Conservation (phyloP, 2,113 vertebrate species). For the Poecilia latipinna region DNA sequence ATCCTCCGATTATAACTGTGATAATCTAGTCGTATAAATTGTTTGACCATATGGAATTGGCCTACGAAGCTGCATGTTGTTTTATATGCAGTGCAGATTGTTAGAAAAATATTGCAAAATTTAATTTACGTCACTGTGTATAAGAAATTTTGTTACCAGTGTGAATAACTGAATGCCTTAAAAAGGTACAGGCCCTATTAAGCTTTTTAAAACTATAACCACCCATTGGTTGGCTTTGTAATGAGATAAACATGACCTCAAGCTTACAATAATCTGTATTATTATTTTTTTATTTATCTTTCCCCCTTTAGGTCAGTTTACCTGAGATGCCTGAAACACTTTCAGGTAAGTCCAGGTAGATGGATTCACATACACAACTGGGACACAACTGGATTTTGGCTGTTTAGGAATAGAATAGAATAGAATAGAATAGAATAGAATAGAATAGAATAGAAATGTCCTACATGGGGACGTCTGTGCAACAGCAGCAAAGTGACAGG, state of each 20-base stretch:
- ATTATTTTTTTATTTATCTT: conserved; percentile 9
- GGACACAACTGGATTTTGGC: too few relatives aligned
- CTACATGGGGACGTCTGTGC: too few relatives aligned
- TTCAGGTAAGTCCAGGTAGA: conserved; percentile 55
- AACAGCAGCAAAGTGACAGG: too few relatives aligned
- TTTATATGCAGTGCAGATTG: not conserved
- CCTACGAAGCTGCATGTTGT: not conserved
- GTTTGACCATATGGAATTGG: not conserved
- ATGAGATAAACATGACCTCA: not conserved
- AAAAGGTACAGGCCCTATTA: not conserved
- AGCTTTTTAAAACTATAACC: not conserved
- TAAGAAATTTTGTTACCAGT: too few relatives aligned
- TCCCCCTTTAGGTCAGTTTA: conserved; percentile 50
- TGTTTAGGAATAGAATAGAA: not conserved
- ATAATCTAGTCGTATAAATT: not conserved
- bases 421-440: too few relatives aligned
- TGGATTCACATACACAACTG: too few relatives aligned
- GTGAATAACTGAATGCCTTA: not conserved
- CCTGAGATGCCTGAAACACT: conserved; percentile 30
- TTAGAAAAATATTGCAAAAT: not conserved
- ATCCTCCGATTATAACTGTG: not conserved
- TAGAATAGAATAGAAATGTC: too few relatives aligned
- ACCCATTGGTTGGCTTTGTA: not conserved
- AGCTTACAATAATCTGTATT: not conserved
- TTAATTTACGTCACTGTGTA: not conserved